Evolutionary conservation across 2,888 invertebrate species (phyloP), one percentile per base, ranked within the genome.

Genomic region (Palloptera scutellata): DNA sequence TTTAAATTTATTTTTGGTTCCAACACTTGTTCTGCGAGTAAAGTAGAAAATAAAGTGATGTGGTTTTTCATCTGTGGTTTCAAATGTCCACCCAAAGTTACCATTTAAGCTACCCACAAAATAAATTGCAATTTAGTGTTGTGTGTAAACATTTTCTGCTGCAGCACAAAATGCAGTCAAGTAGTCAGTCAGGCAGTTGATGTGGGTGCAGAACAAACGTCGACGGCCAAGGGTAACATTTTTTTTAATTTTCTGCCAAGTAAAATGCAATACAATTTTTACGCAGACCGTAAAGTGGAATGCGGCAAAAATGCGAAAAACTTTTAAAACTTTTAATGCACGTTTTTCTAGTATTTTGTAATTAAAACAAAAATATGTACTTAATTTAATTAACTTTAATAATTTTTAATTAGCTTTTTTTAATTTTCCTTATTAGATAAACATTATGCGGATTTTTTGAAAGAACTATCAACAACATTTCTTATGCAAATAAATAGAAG

Each of bases 111-210:
- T 10, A 57, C 53, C 73, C 72, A 51, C 71, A 71, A 67, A 69
- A 73, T 70, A 73, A 70, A 67, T 70, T 68, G 66, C 73, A 73
- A 70, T 73, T 70, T 66, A 67, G 60, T 70, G 55, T 72, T 72
- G 68, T 63, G 69, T 60, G 58, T 45, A 52, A 41, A 30, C 30
- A 30, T 30, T 30, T 30, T 30, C 30, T 66, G 15, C 48, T 13
- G 5, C 48, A n/a, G 41, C 17, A 41, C 40, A n/a, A 48, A 15
- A 48, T 53, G 12, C 17, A 17, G 15, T 15, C n/a, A 48, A 9
- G 11, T 4, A 30, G 45, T 1, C 12, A 43, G 15, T 30, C 15
- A 20, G 55, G 20, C 45, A 60, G 40, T 43, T 5, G 48, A 48
- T 10, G 48, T n/a, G 5, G 1, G 48, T n/a, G 48, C 48, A 15